Evolutionary conservation across 2,888 invertebrate genomes (phyloP).

Genomic region (Rhamnusium bicolor): DNA sequence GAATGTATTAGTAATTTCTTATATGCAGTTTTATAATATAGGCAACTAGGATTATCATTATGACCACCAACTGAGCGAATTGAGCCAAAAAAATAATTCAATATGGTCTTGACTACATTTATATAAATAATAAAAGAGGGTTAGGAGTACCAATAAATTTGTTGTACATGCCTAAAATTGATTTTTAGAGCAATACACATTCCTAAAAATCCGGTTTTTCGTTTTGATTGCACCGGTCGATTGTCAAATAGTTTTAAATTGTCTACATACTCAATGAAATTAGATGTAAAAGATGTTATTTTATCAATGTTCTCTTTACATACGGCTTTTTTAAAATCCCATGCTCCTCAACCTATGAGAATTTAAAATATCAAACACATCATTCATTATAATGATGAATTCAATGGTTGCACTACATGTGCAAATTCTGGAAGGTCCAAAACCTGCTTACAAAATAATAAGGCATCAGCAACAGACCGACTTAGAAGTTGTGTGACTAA

Average conservation of each 20-base stretch:
- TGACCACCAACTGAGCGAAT: conserved; percentile 6
- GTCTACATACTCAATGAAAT: neutral
- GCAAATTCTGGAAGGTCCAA: neutral
- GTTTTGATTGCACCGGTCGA: neutral
- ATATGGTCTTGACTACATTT: conserved; percentile 4
- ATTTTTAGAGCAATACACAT: neutral
- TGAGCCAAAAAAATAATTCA: conserved; percentile 4
- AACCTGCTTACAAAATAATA: neutral
- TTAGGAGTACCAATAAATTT: neutral
- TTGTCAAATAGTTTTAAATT: neutral
- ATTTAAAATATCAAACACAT: neutral
- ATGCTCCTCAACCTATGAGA: neutral
- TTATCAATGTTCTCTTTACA: neutral
- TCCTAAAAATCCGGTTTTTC: neutral
- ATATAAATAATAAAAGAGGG: neutral
- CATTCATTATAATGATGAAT: neutral
- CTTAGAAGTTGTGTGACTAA: neutral
- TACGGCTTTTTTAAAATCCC: neutral
- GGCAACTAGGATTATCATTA: neutral
- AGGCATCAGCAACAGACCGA: neutral
- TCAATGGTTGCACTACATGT: neutral
- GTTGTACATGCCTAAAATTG: neutral
- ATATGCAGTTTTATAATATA: neutral
- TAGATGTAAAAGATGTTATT: neutral
- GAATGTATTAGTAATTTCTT: neutral